Evolutionary conservation across 2,113 vertebrate species (phyloP).

Genomic region (Nyctibius bracteatus): DNA sequence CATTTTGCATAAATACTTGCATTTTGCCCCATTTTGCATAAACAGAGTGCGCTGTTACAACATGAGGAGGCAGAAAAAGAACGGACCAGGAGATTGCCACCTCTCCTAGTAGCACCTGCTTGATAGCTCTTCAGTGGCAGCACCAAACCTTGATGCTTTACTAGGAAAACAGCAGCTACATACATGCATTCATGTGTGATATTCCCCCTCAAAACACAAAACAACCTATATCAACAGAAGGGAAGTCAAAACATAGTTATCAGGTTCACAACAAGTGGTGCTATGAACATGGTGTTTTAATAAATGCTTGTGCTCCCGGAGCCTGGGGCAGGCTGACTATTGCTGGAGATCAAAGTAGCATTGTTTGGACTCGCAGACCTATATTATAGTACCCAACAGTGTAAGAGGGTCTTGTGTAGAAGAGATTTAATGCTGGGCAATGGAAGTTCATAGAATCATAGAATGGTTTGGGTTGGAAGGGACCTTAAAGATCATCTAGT

Average conservation of each 20-base stretch:
- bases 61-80: background rate
- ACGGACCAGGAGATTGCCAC: background rate
- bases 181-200: background rate
- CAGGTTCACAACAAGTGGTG: background rate
- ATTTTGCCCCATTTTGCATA: background rate
- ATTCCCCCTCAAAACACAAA: background rate
- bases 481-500: no score
- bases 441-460: no score
- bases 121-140: background rate
- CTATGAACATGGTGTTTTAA: background rate
- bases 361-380: background rate
- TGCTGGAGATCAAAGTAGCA: background rate
- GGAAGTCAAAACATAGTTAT: background rate
- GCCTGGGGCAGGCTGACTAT: background rate
- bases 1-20: background rate
- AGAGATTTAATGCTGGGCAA: background rate
- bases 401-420: background rate
- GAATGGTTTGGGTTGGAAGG: no score
- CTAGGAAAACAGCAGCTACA: background rate
- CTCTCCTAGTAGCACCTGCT: rapidly evolving
- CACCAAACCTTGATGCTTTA: background rate
- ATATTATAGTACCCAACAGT: background rate
- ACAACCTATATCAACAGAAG: rapidly evolving
- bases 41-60: background rate
- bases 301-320: background rate